These are phyloP conservation scores for Mormyrus proboscirostris DNA, from an alignment of 2,797 vertebrate genomes.

Conservation along the genomic window DNA sequence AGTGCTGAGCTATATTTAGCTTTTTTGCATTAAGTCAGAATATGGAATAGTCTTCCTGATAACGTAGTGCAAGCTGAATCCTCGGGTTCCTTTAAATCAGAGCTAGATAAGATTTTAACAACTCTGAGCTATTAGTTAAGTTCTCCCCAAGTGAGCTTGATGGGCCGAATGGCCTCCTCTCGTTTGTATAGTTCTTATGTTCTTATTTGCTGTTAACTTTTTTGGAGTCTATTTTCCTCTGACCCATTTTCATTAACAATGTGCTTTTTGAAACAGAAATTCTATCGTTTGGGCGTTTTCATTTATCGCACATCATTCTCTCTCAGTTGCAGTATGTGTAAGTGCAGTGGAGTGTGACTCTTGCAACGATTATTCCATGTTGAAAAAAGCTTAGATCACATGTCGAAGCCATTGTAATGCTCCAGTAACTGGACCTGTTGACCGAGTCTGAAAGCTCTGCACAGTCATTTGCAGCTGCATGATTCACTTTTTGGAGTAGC, in stretches of 20 bases:
- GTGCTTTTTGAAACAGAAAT: background rate
- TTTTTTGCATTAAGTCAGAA: background rate
- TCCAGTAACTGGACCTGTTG: background rate
- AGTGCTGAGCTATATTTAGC: background rate
- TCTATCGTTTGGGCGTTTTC: background rate
- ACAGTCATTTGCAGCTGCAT: background rate
- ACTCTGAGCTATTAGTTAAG: no score
- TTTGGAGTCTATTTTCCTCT: background rate
- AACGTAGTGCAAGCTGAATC: no score
- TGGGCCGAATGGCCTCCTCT: no score
- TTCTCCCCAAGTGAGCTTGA: no score
- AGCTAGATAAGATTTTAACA: no score
- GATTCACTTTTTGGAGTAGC: background rate
- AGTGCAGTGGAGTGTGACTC: background rate
- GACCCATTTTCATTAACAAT: background rate
- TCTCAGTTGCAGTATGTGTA: background rate
- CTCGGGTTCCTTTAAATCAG: no score
- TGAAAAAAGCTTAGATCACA: background rate
- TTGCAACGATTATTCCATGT: background rate
- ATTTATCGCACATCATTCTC: background rate
- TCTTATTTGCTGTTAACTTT: background rate
- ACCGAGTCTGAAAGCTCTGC: background rate
- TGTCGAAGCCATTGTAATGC: background rate
- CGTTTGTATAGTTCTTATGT: no score
- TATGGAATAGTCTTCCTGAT: no score